These are phyloP conservation scores for Tricholaema leucomelas DNA, from an alignment of 2,113 vertebrate species.

Conservation along the genomic window DNA sequence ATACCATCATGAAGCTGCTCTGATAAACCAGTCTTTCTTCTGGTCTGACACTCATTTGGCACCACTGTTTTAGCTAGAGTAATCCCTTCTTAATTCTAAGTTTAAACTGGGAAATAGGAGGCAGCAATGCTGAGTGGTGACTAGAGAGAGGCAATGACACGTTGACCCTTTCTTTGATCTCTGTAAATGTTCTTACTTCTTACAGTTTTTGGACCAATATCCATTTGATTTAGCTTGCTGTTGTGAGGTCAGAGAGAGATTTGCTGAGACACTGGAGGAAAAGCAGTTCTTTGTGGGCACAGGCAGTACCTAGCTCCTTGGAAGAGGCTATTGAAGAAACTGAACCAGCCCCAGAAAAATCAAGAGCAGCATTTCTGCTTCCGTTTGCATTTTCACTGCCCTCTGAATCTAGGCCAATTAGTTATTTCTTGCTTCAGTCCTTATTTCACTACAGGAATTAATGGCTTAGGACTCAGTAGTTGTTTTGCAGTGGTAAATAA, in stretches of 20 bases:
- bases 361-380: neutral
- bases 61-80: neutral
- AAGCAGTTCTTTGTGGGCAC: neutral
- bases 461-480: neutral
- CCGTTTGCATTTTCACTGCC: neutral
- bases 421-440: neutral
- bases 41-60: neutral
- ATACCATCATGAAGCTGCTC: neutral
- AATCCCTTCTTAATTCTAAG: neutral
- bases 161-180: neutral
- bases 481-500: constrained; percentile 17
- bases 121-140: neutral
- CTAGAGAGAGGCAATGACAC: neutral
- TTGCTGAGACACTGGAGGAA: neutral
- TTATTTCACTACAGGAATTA: constrained; percentile 14
- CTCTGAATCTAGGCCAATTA: neutral
- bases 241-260: neutral
- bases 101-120: neutral
- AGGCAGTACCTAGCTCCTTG: neutral
- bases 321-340: neutral
- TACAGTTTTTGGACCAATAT: neutral
- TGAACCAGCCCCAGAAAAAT: neutral
- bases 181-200: neutral
- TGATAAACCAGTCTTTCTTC: neutral
- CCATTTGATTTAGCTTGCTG: neutral